phyloP scores from a whole-genome alignment of 1,140 invertebrate genomes.

The Macrostomum lignano region DNA sequence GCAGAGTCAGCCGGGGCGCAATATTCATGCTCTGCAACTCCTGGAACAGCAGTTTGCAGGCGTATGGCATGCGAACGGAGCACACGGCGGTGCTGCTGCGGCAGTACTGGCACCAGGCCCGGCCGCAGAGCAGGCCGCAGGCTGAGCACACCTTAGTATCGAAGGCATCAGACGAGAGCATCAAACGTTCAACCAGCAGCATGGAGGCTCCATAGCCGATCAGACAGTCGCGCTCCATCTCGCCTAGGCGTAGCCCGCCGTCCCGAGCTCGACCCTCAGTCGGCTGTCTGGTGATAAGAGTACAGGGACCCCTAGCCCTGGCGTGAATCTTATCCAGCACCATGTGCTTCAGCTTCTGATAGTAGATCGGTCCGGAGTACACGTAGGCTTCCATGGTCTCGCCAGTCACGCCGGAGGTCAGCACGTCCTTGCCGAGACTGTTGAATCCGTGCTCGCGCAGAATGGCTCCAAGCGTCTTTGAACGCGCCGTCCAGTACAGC shows the following conservation, averaged over 20 bases:
- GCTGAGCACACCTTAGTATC: conserved; percentile 75
- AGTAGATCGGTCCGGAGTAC: conserved; percentile 57
- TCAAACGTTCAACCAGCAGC: conserved; percentile 72
- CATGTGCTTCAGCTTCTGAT: conserved; percentile 87
- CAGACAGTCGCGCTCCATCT: conserved; percentile 96
- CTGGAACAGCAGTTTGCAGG: conserved; percentile 90
- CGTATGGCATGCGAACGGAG: conserved; percentile 80
- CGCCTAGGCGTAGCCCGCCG: conserved; percentile 75
- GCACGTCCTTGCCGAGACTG: conserved; percentile 71
- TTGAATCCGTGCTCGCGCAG: conserved; percentile 63
- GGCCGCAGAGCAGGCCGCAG: conserved; percentile 46
- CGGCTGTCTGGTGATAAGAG: conserved; percentile 75
- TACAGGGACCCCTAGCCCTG: conserved; percentile 61
- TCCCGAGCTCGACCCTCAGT: conserved; percentile 86
- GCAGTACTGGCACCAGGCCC: conserved; percentile 53
- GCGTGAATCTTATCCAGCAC: conserved; percentile 99
- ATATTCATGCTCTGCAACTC: conserved; percentile 96
- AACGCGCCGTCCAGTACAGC: conserved; percentile 66
- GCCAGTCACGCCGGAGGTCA: conserved; percentile 3
- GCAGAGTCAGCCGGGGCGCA: conserved; percentile 40
- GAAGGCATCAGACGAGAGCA: conserved; percentile 91
- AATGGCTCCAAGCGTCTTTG: conserved; percentile 68
- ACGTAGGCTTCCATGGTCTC: conserved; percentile 48
- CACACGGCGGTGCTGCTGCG: conserved; percentile 58
- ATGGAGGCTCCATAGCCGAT: conserved; percentile 93